Conservation (phyloP, 2,113 vertebrate species). For the Pungitius pungitius region DNA sequence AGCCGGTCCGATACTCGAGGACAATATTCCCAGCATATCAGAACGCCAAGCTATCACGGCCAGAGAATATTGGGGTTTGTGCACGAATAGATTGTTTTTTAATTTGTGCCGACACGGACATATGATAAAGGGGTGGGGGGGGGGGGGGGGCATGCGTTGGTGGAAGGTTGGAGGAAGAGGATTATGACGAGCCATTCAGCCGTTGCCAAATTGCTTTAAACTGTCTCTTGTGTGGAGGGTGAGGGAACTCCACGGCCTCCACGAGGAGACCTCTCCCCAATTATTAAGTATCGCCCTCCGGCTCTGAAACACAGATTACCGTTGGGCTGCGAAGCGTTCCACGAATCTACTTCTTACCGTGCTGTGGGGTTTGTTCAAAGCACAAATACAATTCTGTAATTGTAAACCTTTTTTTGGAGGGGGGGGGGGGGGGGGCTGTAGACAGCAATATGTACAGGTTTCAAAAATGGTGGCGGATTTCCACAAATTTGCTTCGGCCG, state of each 20-base stretch:
- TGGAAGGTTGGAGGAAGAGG: conserved; percentile 34
- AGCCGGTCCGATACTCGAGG: background rate
- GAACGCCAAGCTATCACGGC: conserved; percentile 41
- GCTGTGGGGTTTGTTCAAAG: conserved; percentile 76
- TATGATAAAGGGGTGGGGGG: background rate
- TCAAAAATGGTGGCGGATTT: conserved; percentile 1
- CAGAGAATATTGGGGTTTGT: conserved; percentile 6
- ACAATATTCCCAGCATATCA: conserved; percentile 45
- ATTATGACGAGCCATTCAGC: conserved; percentile 56
- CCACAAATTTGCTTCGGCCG: conserved; percentile 7
- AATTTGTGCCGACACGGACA: background rate
- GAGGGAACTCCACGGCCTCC: conserved; percentile 26
- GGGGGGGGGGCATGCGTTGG: no score
- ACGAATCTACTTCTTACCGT: conserved; percentile 56
- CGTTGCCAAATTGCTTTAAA: conserved; percentile 53
- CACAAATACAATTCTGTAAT: conserved; percentile 72
- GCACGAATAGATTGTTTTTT: conserved; percentile 18
- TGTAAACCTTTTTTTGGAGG: conserved; percentile 46
- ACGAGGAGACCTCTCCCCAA: conserved; percentile 41
- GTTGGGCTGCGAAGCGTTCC: conserved; percentile 42
- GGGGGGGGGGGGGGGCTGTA: conserved; percentile 36
- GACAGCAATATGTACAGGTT: conserved; percentile 73
- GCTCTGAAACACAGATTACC: conserved; percentile 36
- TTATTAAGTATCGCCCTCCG: conserved; percentile 46
- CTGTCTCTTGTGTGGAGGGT: conserved; percentile 33